phyloP scores from a whole-genome alignment of 2,113 vertebrate genomes.

The Amphiprion ocellaris region DNA sequence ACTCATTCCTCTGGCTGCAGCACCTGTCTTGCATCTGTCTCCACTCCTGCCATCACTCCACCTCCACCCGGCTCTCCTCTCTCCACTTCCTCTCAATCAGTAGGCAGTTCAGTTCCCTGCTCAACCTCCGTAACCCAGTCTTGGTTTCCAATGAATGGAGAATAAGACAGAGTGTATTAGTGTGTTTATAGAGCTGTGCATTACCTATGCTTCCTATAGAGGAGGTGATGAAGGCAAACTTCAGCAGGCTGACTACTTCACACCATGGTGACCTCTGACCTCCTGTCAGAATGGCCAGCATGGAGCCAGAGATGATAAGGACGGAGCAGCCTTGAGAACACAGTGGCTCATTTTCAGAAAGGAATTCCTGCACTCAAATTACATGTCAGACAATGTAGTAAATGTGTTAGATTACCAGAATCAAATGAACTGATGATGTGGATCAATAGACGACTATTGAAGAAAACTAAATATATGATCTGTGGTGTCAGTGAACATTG shows the following conservation, averaged over 20 bases:
- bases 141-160: no score
- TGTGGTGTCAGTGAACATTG: background rate
- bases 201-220: slow-evolving; percentile 84
- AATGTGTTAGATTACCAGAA: background rate
- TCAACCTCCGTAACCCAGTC: no score
- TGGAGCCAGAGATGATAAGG: slow-evolving; percentile 80
- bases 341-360: slow-evolving; percentile 11
- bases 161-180: no score
- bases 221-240: slow-evolving; percentile 84
- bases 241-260: slow-evolving; percentile 84
- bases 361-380: background rate
- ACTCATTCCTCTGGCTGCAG: no score
- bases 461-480: background rate
- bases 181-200: background rate
- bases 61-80: no score
- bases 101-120: no score
- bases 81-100: no score
- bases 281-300: slow-evolving; percentile 76
- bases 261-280: slow-evolving; percentile 85
- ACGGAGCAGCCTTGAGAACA: slow-evolving; percentile 73
- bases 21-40: no score
- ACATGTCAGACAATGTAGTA: background rate
- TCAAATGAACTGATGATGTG: background rate
- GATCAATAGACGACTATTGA: no score
- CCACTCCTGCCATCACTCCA: no score